Percentiles rank a stretch among this genome's conserved stretches.
phyloP scores from a whole-genome alignment of 1,140 invertebrate species.

The Ceratoteleas bidentatus region DNA sequence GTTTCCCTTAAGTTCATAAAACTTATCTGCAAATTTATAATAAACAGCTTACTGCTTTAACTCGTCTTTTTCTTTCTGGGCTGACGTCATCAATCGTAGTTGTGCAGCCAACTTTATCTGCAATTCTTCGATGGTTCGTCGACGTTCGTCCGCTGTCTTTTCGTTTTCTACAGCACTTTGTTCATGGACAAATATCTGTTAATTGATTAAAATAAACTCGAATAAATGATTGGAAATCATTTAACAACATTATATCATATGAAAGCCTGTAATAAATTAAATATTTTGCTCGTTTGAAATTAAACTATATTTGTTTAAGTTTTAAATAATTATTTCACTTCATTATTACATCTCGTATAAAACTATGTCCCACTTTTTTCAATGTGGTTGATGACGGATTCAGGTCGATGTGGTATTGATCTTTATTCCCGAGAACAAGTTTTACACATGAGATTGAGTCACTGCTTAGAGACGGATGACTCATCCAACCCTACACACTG shows the following conservation, averaged over 20 bases:
- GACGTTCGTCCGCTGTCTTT: slow-evolving; percentile 13
- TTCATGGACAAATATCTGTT: slow-evolving; percentile 31
- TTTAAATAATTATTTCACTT: neutral
- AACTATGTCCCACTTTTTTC: neutral
- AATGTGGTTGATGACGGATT: slow-evolving; percentile 6
- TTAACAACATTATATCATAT: no score
- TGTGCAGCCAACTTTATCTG: slow-evolving; percentile 47
- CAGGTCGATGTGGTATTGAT: slow-evolving; percentile 50
- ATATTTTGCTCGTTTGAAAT: neutral
- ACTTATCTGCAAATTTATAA: slow-evolving; percentile 1
- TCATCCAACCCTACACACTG: slow-evolving; percentile 36
- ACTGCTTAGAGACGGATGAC: slow-evolving; percentile 40
- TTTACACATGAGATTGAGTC: slow-evolving; percentile 52
- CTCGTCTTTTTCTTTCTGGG: slow-evolving; percentile 34
- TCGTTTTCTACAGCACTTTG: slow-evolving; percentile 23
- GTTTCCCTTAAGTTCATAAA: neutral
- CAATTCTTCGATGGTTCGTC: slow-evolving; percentile 31
- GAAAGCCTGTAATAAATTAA: no score
- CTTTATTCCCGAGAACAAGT: slow-evolving; percentile 30
- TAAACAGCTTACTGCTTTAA: slow-evolving; percentile 29
- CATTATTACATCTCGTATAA: neutral
- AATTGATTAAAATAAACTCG: neutral
- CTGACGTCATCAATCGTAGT: slow-evolving; percentile 26
- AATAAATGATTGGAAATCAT: neutral
- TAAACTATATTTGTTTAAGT: neutral